Conservation (phyloP, 2,113 vertebrate genomes). For the Megaceryle torquata region DNA sequence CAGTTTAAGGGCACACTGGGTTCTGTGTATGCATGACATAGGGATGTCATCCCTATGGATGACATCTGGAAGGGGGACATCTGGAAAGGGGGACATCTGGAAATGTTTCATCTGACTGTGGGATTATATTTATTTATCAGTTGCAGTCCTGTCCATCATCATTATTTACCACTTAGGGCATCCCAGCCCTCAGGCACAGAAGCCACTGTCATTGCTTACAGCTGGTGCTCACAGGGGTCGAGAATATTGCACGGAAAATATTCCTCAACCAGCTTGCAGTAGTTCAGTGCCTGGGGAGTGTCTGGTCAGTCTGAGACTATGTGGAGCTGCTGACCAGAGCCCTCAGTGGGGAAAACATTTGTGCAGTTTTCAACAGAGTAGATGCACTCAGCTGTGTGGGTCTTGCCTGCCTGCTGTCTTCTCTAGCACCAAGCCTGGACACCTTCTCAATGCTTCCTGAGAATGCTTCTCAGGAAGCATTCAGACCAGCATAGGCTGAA, state of each 20-base stretch:
- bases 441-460: too few relatives aligned
- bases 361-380: not conserved
- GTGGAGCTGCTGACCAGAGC: not conserved
- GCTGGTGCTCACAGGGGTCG: not conserved
- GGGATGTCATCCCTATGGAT: too few relatives aligned
- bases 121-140: not conserved
- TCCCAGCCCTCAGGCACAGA: not conserved
- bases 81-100: not conserved
- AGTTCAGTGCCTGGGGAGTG: not conserved
- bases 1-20: not conserved
- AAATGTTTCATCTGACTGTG: not conserved
- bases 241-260: not conserved
- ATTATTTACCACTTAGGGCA: not conserved
- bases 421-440: not conserved
- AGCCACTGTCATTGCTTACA: not conserved
- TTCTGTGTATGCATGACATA: not conserved
- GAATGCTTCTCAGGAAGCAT: not conserved
- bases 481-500: not conserved
- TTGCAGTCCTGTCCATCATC: not conserved
- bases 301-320: not conserved
- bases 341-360: not conserved
- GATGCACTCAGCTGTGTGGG: not conserved
- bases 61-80: not conserved
- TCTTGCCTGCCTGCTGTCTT: not conserved
- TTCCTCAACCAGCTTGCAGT: not conserved